These are phyloP conservation scores for Troglohyphantes excavatus DNA, from an alignment of 2,888 invertebrate genomes.

Conservation along the genomic window DNA sequence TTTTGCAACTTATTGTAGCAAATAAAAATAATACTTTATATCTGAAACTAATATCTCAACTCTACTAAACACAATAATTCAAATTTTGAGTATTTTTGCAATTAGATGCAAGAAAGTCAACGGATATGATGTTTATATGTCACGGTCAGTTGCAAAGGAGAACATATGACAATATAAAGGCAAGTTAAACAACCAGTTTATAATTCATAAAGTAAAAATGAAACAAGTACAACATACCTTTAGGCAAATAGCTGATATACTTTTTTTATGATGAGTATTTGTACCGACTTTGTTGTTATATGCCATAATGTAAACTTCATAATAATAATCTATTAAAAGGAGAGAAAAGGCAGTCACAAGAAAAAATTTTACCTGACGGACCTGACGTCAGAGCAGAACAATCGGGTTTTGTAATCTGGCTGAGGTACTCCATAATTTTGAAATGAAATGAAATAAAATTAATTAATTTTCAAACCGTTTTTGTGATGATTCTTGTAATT, in stretches of 20 bases:
- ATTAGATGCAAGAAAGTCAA: not conserved
- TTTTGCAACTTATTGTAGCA: too few relatives aligned
- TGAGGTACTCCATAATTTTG: not conserved
- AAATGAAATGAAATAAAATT: not conserved
- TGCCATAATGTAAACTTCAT: not conserved
- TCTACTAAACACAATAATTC: too few relatives aligned
- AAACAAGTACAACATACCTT: constrained; percentile 2
- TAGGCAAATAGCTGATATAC: not conserved
- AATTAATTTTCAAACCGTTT: not conserved
- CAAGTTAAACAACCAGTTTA: not conserved
- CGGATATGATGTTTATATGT: not conserved
- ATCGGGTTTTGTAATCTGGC: not conserved
- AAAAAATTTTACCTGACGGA: not conserved
- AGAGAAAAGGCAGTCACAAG: not conserved
- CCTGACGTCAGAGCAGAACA: not conserved
- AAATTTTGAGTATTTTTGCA: not conserved
- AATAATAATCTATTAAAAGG: not conserved
- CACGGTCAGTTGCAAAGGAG: constrained; percentile 6
- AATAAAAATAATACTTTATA: too few relatives aligned
- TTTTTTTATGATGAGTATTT: not conserved
- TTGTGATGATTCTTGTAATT: too few relatives aligned
- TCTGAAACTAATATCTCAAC: too few relatives aligned
- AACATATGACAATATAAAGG: constrained; percentile 9
- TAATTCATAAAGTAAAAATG: not conserved
- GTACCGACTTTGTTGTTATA: not conserved